Base-by-base conservation (phyloP, 1,140 invertebrate species). In the Macrobrachium nipponense region DNA sequence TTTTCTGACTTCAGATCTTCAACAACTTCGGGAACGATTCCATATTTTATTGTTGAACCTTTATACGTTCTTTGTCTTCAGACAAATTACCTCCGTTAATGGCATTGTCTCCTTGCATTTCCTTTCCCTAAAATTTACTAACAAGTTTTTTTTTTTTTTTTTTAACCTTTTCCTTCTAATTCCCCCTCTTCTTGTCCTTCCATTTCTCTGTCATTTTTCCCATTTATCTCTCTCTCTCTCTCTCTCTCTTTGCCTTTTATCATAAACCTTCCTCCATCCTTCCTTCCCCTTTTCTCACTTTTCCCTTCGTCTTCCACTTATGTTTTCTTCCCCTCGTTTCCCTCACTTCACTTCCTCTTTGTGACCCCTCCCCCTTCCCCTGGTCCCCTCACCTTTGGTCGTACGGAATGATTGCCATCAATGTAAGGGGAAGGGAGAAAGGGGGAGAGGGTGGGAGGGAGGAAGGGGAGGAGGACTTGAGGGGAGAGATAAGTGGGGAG, bases 221-320 rank as follows among this genome's bases (percentile, higher is more conserved):
- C 58, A 78, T 14, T 58, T 59, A 78, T 23, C 20, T 23, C 20
- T 59, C 36, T 68, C 44, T 70, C 17, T 43, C 62, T 80, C 61
- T 14, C 23, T 36, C 51, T 17, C 61, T 68, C 64, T 51, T 20
- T 18, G 23, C 23, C 23, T 20, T 80, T 66, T 27, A 18, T 18
- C 51, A n/a, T 15, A 51, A n/a, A 20, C 18, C n/a, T n/a, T 80
- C 61, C 36, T 44, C 62, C 20, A 20, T 59, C 64, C 36, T 68
- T 20, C 43, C 27, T 80, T 44, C 15, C 62, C 20, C 64, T n/a
- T 68, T 80, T 60, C 20, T 20, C 20, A 20, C 43, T 36, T 58
- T 68, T 68, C 36, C 23, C 62, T 80, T 80, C 61, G 61, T 44
- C 64, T 10, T 51, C 23, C 27, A 20, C 62, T 44, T 68, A 44